phyloP scores from a whole-genome alignment of 2,113 vertebrate genomes.

The Tricholaema leucomelas region DNA sequence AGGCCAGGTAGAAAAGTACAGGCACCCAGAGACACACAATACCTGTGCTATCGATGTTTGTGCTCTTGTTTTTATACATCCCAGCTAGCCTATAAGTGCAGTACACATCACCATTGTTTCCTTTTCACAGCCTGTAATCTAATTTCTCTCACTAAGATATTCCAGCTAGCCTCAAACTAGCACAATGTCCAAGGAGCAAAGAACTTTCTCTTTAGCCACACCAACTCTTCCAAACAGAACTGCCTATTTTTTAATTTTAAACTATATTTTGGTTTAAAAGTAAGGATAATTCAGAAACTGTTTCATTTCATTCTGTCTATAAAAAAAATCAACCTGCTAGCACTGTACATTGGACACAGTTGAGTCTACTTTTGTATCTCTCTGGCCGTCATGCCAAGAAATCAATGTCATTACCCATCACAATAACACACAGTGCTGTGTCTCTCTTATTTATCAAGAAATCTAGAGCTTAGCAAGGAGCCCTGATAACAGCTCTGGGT shows the following conservation, averaged over 20 bases:
- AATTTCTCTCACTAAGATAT: too few relatives aligned
- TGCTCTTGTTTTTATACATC: too few relatives aligned
- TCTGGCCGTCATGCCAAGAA: not conserved
- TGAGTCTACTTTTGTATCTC: not conserved
- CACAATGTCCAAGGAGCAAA: not conserved
- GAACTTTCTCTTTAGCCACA: not conserved
- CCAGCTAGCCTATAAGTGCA: too few relatives aligned
- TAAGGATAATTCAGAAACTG: not conserved
- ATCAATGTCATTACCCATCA: conserved; percentile 31
- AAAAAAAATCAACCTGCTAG: not conserved
- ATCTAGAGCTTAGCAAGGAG: conserved; percentile 22
- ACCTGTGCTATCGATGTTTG: too few relatives aligned
- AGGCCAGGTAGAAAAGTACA: too few relatives aligned
- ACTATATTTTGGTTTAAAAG: not conserved
- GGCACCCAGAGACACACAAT: too few relatives aligned
- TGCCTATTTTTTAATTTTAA: not conserved
- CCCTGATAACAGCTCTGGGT: conserved; percentile 26
- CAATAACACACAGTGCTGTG: conserved; percentile 1
- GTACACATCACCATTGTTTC: too few relatives aligned
- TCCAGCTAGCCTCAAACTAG: too few relatives aligned
- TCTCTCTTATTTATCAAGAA: conserved; percentile 46
- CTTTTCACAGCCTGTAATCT: too few relatives aligned
- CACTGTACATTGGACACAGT: not conserved
- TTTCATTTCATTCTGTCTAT: not conserved
- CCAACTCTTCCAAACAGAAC: not conserved